Percentiles rank a stretch among this genome's conserved stretches.
These are phyloP conservation scores for Vandiemenella viatica DNA, from an alignment of 2,888 invertebrate species.

Conservation along the genomic window DNA sequence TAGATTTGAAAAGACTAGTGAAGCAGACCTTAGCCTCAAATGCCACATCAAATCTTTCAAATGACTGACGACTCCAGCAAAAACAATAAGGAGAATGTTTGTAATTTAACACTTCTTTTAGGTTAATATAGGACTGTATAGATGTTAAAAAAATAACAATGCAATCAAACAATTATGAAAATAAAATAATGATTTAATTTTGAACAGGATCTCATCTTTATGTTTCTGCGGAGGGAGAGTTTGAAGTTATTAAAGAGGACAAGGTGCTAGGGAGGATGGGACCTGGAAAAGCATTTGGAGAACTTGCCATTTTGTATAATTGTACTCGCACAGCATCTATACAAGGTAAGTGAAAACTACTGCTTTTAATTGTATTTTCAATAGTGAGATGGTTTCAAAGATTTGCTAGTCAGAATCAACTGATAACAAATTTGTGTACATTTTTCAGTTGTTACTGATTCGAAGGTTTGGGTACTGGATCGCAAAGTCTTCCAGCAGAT, in stretches of 20 bases:
- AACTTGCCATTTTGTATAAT: conserved; percentile 59
- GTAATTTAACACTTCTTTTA: no score
- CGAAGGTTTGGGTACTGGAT: conserved; percentile 52
- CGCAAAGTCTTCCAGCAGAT: conserved; percentile 51
- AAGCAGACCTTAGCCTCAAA: no score
- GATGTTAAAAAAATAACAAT: no score
- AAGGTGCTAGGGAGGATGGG: conserved; percentile 46
- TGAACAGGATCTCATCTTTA: conserved; percentile 44
- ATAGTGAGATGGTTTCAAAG: neutral
- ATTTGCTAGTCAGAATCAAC: neutral
- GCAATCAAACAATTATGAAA: no score
- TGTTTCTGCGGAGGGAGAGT: conserved; percentile 49
- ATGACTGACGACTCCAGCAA: no score
- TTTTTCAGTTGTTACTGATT: conserved; percentile 40
- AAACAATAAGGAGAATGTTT: no score
- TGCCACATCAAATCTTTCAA: no score
- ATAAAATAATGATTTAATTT: no score
- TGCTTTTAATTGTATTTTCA: neutral
- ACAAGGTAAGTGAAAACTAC: conserved; percentile 36
- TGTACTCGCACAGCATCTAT: conserved; percentile 54
- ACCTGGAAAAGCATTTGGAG: conserved; percentile 50
- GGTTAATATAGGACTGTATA: no score
- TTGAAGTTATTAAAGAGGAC: conserved; percentile 49
- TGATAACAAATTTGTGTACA: no score
- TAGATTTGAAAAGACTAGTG: no score